Percentiles rank a stretch among this genome's conserved stretches.
These are phyloP conservation scores for Apotomis betuletana DNA, from an alignment of 2,888 invertebrate species.

Conservation along the genomic window DNA sequence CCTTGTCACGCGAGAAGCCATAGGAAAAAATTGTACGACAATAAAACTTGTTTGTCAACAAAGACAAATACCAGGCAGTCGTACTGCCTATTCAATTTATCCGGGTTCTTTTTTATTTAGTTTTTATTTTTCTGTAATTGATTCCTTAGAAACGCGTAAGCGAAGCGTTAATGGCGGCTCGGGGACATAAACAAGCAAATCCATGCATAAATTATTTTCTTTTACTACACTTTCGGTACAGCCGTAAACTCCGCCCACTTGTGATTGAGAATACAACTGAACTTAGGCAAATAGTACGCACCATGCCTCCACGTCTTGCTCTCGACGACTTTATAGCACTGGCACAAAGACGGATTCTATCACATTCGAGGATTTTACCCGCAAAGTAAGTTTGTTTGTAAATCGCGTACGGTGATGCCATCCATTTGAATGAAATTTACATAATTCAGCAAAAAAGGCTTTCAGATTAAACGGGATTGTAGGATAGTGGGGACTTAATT, in stretches of 20 bases:
- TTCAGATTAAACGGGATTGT: constrained; percentile 58
- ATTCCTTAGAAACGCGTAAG: constrained; percentile 23
- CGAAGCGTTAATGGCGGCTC: constrained; percentile 29
- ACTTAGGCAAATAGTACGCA: constrained; percentile 3
- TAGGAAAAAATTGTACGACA: too few relatives aligned
- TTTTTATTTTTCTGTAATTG: constrained; percentile 19
- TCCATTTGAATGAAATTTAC: constrained; percentile 70
- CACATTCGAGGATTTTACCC: constrained; percentile 42
- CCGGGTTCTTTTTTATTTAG: background rate
- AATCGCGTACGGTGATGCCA: constrained; percentile 55
- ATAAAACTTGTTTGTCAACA: too few relatives aligned
- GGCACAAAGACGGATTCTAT: constrained; percentile 11
- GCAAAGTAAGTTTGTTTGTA: constrained; percentile 42
- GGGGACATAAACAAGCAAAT: constrained; percentile 35
- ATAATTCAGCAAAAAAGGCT: constrained; percentile 68
- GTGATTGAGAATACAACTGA: constrained; percentile 45
- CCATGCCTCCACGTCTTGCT: constrained; percentile 3
- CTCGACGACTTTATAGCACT: constrained; percentile 1
- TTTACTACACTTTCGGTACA: constrained; percentile 44
- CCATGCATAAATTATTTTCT: constrained; percentile 40
- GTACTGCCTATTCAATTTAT: background rate
- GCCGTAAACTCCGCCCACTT: constrained; percentile 47
- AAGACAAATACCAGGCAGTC: background rate
- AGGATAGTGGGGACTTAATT: constrained; percentile 47
- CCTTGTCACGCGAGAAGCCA: too few relatives aligned